phyloP scores from a whole-genome alignment of 2,888 invertebrate genomes.

The Andrena minutula region DNA sequence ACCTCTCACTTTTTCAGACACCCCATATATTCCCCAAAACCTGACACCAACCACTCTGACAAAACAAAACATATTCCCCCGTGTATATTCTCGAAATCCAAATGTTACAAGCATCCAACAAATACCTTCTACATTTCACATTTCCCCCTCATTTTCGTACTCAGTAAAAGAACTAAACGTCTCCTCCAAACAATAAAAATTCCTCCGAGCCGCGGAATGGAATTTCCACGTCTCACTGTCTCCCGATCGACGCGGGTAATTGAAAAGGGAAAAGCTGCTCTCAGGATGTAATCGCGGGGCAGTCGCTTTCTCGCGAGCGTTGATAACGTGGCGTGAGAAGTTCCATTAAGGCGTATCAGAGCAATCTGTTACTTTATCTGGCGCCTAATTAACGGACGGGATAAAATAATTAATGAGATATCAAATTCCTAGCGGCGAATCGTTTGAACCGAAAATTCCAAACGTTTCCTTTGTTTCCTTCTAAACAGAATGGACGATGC shows the following conservation, averaged over 20 bases:
- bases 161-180: no score
- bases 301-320: neutral
- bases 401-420: conserved; percentile 6
- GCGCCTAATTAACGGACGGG: conserved; percentile 19
- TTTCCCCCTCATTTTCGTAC: no score
- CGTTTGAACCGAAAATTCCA: neutral
- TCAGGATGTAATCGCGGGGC: neutral
- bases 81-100: no score
- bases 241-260: neutral
- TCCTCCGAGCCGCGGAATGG: neutral
- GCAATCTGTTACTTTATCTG: conserved; percentile 29
- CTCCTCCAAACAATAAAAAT: neutral
- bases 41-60: no score
- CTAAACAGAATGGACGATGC: neutral
- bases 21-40: no score
- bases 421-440: conserved; percentile 17
- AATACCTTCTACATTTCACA: no score
- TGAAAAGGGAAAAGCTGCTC: neutral
- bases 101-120: no score
- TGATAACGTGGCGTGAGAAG: conserved; percentile 20
- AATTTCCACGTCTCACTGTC: neutral
- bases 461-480: neutral
- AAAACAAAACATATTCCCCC: no score
- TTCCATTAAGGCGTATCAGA: conserved; percentile 29
- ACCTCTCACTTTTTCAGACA: no score